phyloP scores from a whole-genome alignment of 2,888 invertebrate species.

The Atherix ibis region DNA sequence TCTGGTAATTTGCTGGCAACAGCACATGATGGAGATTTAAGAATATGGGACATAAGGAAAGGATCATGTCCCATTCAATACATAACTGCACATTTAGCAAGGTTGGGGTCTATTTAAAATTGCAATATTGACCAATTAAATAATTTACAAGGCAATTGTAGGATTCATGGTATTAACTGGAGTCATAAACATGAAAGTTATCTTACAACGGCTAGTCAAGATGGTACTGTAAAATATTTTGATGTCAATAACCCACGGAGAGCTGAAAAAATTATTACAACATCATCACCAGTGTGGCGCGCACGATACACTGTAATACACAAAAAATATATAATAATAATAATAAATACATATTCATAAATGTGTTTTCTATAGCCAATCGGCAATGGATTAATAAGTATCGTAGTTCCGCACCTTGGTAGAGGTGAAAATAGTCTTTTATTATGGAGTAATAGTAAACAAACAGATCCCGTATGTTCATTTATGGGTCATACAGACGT shows the following conservation, averaged over 20 bases:
- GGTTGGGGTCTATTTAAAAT: slow-evolving; percentile 2
- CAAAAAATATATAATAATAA: not conserved
- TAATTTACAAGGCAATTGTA: slow-evolving; percentile 21
- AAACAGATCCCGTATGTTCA: slow-evolving; percentile 67
- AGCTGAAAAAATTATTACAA: slow-evolving; percentile 70
- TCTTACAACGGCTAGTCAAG: slow-evolving; percentile 84
- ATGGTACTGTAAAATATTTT: slow-evolving; percentile 89
- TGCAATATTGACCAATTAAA: not conserved
- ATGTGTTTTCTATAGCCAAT: slow-evolving; percentile 50
- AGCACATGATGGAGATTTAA: slow-evolving; percentile 88
- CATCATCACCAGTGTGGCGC: slow-evolving; percentile 76
- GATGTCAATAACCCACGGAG: slow-evolving; percentile 73
- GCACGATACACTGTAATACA: slow-evolving; percentile 65
- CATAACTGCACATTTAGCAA: slow-evolving; percentile 75
- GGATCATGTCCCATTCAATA: slow-evolving; percentile 76
- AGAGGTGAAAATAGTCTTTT: slow-evolving; percentile 72
- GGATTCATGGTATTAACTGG: slow-evolving; percentile 93
- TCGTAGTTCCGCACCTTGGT: slow-evolving; percentile 80
- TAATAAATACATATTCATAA: slow-evolving; percentile 7
- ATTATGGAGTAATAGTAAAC: slow-evolving; percentile 55
- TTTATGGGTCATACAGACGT: slow-evolving; percentile 91
- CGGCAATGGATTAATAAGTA: slow-evolving; percentile 80
- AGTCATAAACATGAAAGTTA: slow-evolving; percentile 72
- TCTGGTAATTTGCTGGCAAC: slow-evolving; percentile 75
- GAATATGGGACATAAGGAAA: slow-evolving; percentile 91